Percentiles rank a stretch among this genome's conserved stretches.
Conservation (phyloP, 2,797 vertebrate genomes). For the Bradypodion ventrale region DNA sequence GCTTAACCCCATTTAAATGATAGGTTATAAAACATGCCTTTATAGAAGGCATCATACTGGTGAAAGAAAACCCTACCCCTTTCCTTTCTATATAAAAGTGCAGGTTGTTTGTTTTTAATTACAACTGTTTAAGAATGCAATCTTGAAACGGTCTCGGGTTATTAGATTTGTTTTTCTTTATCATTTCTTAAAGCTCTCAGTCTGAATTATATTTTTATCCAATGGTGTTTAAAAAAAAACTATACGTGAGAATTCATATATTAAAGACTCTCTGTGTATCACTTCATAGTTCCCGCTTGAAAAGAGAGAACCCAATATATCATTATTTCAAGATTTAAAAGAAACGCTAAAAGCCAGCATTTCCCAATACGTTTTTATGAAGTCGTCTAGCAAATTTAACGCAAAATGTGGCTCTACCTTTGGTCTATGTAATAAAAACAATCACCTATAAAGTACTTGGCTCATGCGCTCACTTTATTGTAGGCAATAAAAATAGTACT, state of each 20-base stretch:
- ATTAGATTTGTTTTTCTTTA: background rate
- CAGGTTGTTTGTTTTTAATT: too few species aligned
- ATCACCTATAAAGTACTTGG: conserved; percentile 6
- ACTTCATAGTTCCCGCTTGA: background rate
- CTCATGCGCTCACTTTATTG: background rate
- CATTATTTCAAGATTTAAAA: background rate
- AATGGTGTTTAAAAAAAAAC: background rate
- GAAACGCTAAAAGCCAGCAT: background rate
- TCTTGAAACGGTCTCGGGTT: background rate
- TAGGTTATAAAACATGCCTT: background rate
- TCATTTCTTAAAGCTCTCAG: background rate
- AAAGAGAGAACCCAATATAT: background rate
- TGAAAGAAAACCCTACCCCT: background rate
- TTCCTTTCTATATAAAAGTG: background rate
- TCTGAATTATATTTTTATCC: background rate
- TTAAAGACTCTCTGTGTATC: background rate
- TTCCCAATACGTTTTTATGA: conserved; percentile 9
- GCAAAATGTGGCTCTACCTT: background rate
- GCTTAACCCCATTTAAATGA: background rate
- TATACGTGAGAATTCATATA: background rate
- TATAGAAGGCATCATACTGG: background rate
- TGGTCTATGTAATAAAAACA: background rate
- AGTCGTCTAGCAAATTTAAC: background rate
- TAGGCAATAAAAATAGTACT: background rate
- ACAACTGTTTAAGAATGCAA: background rate